Evolutionary conservation across 2,113 vertebrate genomes (phyloP).

Genomic region (Malurus cyaneus): DNA sequence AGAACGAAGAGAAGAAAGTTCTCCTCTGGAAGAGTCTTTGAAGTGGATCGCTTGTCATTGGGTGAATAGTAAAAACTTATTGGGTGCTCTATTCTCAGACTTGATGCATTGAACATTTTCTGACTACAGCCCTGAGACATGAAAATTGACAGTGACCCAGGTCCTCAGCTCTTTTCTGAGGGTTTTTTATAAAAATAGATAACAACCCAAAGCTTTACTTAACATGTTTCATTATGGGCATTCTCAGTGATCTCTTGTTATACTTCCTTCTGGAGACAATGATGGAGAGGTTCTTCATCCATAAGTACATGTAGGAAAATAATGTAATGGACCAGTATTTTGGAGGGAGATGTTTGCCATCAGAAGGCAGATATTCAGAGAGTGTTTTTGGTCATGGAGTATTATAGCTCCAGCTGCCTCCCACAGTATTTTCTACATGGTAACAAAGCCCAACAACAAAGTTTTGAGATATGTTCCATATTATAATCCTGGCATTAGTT

Average conservation of each 20-base stretch:
- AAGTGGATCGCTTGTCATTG: not conserved
- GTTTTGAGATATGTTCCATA: not conserved
- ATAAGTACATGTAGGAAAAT: not conserved
- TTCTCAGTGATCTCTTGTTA: not conserved
- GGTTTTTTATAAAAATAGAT: not conserved
- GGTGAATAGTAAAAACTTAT: not conserved
- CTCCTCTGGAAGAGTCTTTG: not conserved
- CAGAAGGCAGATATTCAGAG: not conserved
- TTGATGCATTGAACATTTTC: not conserved
- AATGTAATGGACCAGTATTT: not conserved
- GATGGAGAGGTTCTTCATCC: not conserved
- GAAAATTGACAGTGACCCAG: not conserved
- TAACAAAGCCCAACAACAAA: not conserved
- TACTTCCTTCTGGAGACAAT: not conserved
- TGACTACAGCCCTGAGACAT: not conserved
- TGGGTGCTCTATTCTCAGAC: not conserved
- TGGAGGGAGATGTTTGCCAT: not conserved
- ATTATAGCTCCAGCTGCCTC: not conserved
- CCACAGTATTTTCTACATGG: not conserved
- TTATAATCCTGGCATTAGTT: not conserved
- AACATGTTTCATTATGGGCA: fast-evolving
- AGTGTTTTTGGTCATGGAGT: not conserved
- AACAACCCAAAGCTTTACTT: not conserved
- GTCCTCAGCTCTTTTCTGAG: not conserved
- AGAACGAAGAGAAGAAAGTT: not conserved